phyloP scores from a whole-genome alignment of 2,888 invertebrate genomes.

The Bibio marci region DNA sequence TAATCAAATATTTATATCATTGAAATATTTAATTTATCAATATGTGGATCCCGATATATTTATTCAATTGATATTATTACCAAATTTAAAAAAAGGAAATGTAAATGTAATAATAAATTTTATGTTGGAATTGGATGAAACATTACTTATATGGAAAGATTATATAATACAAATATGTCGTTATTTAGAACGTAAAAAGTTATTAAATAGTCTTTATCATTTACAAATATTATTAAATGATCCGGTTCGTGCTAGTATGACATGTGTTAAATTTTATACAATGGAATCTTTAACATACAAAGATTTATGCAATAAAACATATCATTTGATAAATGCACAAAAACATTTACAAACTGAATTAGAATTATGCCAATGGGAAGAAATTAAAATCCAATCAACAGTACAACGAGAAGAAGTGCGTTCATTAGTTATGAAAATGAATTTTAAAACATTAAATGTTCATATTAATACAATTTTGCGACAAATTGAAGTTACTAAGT shows the following conservation, averaged over 20 bases:
- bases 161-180: conserved; percentile 53
- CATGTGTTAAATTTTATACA: conserved; percentile 60
- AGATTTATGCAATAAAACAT: conserved; percentile 34
- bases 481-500: conserved; percentile 68
- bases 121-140: conserved; percentile 46
- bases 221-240: conserved; percentile 55
- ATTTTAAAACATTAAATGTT: conserved; percentile 51
- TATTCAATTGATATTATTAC: conserved; percentile 51
- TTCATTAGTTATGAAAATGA: conserved; percentile 50
- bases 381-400: neutral
- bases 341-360: conserved; percentile 46
- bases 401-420: conserved; percentile 31
- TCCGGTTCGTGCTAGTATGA: conserved; percentile 59
- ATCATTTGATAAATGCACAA: conserved; percentile 38
- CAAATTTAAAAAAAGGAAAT: conserved; percentile 45
- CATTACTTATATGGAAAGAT: conserved; percentile 51
- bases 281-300: conserved; percentile 37
- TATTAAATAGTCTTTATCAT: conserved; percentile 54
- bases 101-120: conserved; percentile 41
- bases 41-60: conserved; percentile 51
- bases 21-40: conserved; percentile 51
- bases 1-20: conserved; percentile 46
- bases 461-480: conserved; percentile 61
- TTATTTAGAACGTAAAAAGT: conserved; percentile 47
- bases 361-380: conserved; percentile 35